Evolutionary conservation across 2,113 vertebrate species (phyloP), one percentile per base, ranked within the genome.

Genomic region (Python bivittatus): DNA sequence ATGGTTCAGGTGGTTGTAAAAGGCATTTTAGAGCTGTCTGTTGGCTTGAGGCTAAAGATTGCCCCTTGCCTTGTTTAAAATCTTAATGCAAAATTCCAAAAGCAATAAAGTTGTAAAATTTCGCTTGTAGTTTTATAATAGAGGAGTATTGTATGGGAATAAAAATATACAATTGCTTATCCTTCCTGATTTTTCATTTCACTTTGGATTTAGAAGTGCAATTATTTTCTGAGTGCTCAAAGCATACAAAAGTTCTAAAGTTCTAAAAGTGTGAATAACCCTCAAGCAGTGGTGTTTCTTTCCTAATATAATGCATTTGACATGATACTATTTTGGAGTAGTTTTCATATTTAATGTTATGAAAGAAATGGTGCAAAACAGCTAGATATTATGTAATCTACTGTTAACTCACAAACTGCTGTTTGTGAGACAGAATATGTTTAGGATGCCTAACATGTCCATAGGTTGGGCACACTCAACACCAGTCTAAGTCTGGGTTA

Each of bases 241-340:
- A 96, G 88, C 91, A 93, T 93, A 84, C 92, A 93, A 93, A 91
- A 95, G 94, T 96, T 96, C 94, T 86, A 61, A 72, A 90, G n/a
- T n/a, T n/a, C n/a, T n/a, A n/a, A n/a, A n/a, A n/a, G 91, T 83
- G 86, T 94, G 93, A 92, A 92, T 96, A n/a, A 90, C 33, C 56
- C 52, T 95, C 93, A 93, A 96, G 90, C 93, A 95, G 17, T 92
- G 94, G 93, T n/a, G 7, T 48, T 48, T 48, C 48, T 48, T 48
- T 48, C 48, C 48, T 6, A 48, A 48, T 48, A 48, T 48, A 48
- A 48, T 4, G 7, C 48, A 48, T 48, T 48, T 52, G 48, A 17
- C 29, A 23, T 25, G n/a, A 12, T 29, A 48, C 3, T 15, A 13
- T 72, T 89, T 3, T 54, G 27, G 6, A 68, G 48, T 52, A 20